A percentile compares a stretch with the other conserved stretches of the same genome.
Conservation (phyloP, 2,113 vertebrate species). For the Pygoscelis antarcticus region DNA sequence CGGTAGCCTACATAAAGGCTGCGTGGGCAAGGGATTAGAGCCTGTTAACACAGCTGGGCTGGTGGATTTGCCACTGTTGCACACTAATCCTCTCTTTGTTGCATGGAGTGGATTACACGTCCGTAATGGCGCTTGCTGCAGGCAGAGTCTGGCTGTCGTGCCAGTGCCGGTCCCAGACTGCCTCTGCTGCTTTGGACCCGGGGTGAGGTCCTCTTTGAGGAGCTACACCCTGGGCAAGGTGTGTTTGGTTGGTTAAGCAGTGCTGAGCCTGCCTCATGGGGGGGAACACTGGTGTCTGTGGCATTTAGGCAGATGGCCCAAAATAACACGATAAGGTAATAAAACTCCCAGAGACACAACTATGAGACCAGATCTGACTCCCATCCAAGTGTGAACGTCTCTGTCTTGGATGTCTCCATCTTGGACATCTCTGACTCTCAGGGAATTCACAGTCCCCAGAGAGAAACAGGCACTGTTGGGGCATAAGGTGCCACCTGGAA, state of each 20-base stretch:
- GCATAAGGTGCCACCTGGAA: not conserved
- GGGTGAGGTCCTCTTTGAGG: not conserved
- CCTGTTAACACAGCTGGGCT: not conserved
- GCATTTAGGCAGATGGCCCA: not conserved
- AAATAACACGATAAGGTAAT: not conserved
- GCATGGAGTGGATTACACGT: not conserved
- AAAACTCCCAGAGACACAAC: not conserved
- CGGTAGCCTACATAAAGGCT: accelerated
- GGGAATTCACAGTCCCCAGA: not conserved
- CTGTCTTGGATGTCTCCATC: not conserved
- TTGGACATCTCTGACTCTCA: not conserved
- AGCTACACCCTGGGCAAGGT: too few species aligned
- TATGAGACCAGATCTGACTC: not conserved
- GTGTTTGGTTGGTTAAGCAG: not conserved
- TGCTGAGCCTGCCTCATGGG: accelerated
- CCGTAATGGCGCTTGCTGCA: accelerated
- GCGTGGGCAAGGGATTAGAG: not conserved
- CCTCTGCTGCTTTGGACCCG: not conserved
- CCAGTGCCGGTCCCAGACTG: accelerated
- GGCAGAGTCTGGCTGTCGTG: not conserved
- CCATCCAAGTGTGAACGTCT: not conserved
- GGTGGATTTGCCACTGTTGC: not conserved
- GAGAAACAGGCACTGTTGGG: not conserved
- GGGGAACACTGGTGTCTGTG: not conserved
- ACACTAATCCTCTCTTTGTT: not conserved